Base-by-base conservation (phyloP, 2,888 invertebrate genomes). In the Polylopha cassiicola region DNA sequence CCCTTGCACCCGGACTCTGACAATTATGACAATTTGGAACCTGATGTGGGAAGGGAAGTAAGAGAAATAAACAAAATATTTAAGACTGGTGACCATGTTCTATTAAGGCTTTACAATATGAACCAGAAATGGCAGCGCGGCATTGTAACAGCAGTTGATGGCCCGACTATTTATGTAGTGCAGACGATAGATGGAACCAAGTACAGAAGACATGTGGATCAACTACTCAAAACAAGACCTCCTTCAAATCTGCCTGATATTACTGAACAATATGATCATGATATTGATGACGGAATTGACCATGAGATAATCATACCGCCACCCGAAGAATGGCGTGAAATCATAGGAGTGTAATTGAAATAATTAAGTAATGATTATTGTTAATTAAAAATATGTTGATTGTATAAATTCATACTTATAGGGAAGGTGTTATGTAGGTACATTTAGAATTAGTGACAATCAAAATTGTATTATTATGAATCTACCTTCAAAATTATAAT, bases 21-120 rank as follows among this genome's bases (percentile, higher is more conserved):
- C n/a, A n/a, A n/a, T n/a, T n/a, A n/a, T n/a, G n/a, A n/a, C n/a
- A n/a, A n/a, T n/a, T n/a, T n/a, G n/a, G n/a, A n/a, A n/a, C n/a
- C n/a, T n/a, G n/a, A n/a, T n/a, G n/a, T n/a, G n/a, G n/a, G n/a
- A n/a, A n/a, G 24, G 13, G 24, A 24, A 24, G 10, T 7, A 3
- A 24, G 24, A 7, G 11, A 24, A 20, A 11, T n/a, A n/a, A 18
- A 20, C 11, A 30, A 30, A 11, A 30, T 11, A 9, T 30, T 30
- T 6, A 30, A 30, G 18, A 20, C 10, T 4, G 30, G 30, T 11
- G 30, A 30, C 9, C 30, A 30, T 11, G 30, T 30, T 16, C 13
- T 30, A 30, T 30, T 30, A n/a, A 30, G 30, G 20, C 30, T 30
- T 6, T 30, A 30, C 13, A 30, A 30, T 15, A 30, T 30, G 30